Evolutionary conservation across 1,140 invertebrate species (phyloP).

Genomic region (Hesperophylax magnus): DNA sequence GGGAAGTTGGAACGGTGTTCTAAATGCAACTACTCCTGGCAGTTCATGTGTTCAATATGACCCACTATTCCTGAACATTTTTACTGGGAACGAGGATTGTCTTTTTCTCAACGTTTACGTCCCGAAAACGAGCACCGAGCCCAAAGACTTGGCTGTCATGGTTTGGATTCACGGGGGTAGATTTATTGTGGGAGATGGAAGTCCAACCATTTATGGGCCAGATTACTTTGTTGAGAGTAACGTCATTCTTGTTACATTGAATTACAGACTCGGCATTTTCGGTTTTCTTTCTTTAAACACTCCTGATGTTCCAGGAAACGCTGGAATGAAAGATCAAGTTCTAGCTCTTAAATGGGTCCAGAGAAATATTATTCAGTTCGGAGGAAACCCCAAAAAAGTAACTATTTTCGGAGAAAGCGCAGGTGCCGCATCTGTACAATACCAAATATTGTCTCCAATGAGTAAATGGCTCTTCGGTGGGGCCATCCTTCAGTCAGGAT

Average conservation of each 20-base stretch:
- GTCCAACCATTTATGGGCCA: slow-evolving; percentile 64
- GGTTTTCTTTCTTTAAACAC: slow-evolving; percentile 77
- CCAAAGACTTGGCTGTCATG: slow-evolving; percentile 71
- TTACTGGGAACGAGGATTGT: slow-evolving; percentile 59
- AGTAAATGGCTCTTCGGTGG: slow-evolving; percentile 71
- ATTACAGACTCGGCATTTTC: slow-evolving; percentile 63
- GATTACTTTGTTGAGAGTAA: slow-evolving; percentile 71
- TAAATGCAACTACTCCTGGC: slow-evolving; percentile 65
- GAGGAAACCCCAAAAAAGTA: slow-evolving; percentile 69
- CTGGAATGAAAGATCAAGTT: slow-evolving; percentile 79
- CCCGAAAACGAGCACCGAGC: slow-evolving; percentile 43
- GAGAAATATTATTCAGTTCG: slow-evolving; percentile 76
- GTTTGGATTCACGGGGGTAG: slow-evolving; percentile 81
- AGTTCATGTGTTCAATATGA: slow-evolving; percentile 60
- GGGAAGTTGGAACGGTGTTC: slow-evolving; percentile 67
- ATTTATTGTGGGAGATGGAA: slow-evolving; percentile 70
- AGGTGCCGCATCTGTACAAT: slow-evolving; percentile 69
- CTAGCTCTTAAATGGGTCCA: slow-evolving; percentile 79
- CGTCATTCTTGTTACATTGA: slow-evolving; percentile 73
- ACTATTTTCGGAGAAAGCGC: slow-evolving; percentile 72
- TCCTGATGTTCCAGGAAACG: slow-evolving; percentile 74
- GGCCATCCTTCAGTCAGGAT: slow-evolving; percentile 74
- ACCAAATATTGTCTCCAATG: slow-evolving; percentile 66
- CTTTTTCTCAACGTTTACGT: slow-evolving; percentile 62
- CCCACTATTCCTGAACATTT: slow-evolving; percentile 42